phyloP scores from a whole-genome alignment of 2,888 invertebrate genomes.

The Hypercompe scribonia region DNA sequence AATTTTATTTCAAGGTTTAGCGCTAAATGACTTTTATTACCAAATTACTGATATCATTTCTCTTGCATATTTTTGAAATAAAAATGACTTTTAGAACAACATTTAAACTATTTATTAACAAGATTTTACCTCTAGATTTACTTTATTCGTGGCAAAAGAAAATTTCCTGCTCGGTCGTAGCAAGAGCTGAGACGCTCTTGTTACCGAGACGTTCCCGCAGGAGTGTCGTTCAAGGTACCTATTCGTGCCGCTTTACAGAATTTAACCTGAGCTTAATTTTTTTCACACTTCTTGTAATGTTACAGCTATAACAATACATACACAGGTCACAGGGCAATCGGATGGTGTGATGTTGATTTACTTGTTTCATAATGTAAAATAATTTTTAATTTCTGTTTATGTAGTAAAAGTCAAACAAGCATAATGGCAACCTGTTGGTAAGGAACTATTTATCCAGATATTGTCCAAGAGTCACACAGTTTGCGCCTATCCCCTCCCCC shows the following conservation, averaged over 20 bases:
- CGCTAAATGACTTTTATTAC: not conserved
- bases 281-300: not conserved
- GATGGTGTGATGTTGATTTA: not conserved
- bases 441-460: too few species aligned
- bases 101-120: constrained; percentile 37
- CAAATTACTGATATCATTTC: too few species aligned
- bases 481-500: too few species aligned
- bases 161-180: constrained; percentile 49
- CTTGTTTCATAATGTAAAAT: too few species aligned
- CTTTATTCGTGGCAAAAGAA: constrained; percentile 41
- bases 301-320: not conserved
- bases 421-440: too few species aligned
- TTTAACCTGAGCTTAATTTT: constrained; percentile 25
- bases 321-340: not conserved
- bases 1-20: too few species aligned
- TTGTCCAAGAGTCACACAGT: too few species aligned
- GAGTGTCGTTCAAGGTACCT: constrained; percentile 47
- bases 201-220: constrained; percentile 45
- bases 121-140: constrained; percentile 40
- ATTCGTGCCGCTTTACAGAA: constrained; percentile 42
- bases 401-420: too few species aligned
- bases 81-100: not conserved
- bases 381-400: too few species aligned
- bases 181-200: constrained; percentile 53
- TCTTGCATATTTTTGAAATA: not conserved